Evolutionary conservation across 2,797 vertebrate genomes (phyloP).

Genomic region (Poecile montanus): DNA sequence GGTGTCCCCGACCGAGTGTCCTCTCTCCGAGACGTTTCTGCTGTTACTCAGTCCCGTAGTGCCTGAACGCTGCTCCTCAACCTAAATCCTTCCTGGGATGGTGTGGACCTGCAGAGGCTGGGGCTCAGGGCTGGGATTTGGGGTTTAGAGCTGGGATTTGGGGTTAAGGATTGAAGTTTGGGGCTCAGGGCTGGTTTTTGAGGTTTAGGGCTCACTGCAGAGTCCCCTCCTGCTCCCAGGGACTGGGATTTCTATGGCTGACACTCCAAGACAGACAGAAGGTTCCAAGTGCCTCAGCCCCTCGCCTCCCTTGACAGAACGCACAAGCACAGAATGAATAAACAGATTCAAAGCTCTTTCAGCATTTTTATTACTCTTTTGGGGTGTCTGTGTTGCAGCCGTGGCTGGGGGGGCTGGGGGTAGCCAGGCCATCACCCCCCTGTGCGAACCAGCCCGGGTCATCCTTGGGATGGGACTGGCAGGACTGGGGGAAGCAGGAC

Average conservation of each 20-base stretch:
- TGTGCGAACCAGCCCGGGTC: rapidly evolving
- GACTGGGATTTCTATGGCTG: not conserved
- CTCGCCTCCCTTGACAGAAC: not conserved
- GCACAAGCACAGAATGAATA: not conserved
- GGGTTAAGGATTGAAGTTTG: not conserved
- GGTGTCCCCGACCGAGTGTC: rapidly evolving
- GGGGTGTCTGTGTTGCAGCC: not conserved
- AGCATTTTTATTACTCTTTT: conserved; percentile 10
- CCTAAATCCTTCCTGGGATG: not conserved
- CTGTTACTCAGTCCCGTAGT: not conserved
- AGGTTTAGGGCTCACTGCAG: not conserved
- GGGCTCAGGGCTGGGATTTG: too few relatives aligned
- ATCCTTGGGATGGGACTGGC: not conserved
- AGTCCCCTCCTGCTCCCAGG: not conserved
- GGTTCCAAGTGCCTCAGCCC: not conserved
- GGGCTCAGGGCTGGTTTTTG: not conserved
- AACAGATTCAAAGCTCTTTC: not conserved
- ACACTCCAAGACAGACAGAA: not conserved
- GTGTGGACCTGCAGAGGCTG: too few relatives aligned
- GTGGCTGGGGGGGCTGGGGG: rapidly evolving
- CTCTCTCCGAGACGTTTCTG: not conserved
- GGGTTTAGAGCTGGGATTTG: not conserved
- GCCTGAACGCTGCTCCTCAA: rapidly evolving
- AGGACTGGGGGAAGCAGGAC: rapidly evolving
- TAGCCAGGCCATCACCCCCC: not conserved